These are phyloP conservation scores for Bombyx mori DNA, from an alignment of 1,140 invertebrate genomes.

Conservation along the genomic window ASM3026992v2 NC_085128.1:6037501-6038000, in stretches of 20 bases:
- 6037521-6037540: slow-evolving; percentile 23
- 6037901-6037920: too few relatives aligned
- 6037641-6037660: slow-evolving; percentile 62
- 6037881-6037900: too few relatives aligned
- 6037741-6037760: slow-evolving; percentile 71
- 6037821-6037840: too few relatives aligned
- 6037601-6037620: slow-evolving; percentile 76
- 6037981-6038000: too few relatives aligned
- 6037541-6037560: slow-evolving; percentile 25
- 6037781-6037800: background rate
- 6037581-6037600: slow-evolving; percentile 73
- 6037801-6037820: too few relatives aligned
- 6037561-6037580: slow-evolving; percentile 26
- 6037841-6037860: too few relatives aligned
- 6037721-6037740: slow-evolving; percentile 66
- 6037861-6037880: too few relatives aligned
- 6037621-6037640: slow-evolving; percentile 73
- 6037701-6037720: slow-evolving; percentile 60
- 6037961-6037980: too few relatives aligned
- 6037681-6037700: slow-evolving; percentile 69
- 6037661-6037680: slow-evolving; percentile 66
- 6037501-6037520: too few relatives aligned
- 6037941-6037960: too few relatives aligned
- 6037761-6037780: slow-evolving; percentile 70
- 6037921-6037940: too few relatives aligned